A percentile compares a stretch with the other conserved stretches of the same genome.
Conservation (phyloP, 2,113 vertebrate genomes). For the Oenanthe melanoleuca region DNA sequence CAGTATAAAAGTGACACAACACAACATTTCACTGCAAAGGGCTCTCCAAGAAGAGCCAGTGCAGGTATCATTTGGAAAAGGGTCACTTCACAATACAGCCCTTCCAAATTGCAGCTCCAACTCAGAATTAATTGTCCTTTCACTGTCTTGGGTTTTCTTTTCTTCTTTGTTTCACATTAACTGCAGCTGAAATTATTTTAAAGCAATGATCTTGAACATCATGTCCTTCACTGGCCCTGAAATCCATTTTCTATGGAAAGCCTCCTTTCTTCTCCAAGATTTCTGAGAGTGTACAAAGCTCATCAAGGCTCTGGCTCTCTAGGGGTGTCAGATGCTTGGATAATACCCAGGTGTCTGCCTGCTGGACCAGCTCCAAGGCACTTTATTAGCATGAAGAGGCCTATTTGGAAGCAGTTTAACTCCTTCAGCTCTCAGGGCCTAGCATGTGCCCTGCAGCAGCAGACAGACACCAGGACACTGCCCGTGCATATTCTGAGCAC, state of each 20-base stretch:
- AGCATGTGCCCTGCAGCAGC: rapidly evolving
- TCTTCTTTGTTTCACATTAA: conserved; percentile 64
- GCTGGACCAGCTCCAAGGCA: conserved; percentile 49
- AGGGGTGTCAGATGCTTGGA: conserved; percentile 16
- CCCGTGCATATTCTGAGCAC: not conserved
- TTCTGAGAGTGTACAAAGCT: conserved; percentile 29
- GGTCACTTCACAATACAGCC: conserved; percentile 62
- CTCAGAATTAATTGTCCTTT: conserved; percentile 63
- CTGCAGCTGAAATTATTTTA: conserved; percentile 65
- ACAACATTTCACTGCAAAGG: not conserved
- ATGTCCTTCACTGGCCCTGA: conserved; percentile 69
- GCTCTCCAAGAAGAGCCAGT: not conserved
- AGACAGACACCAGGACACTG: rapidly evolving
- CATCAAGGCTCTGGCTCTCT: conserved; percentile 45
- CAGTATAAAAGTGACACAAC: not conserved
- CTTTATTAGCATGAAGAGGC: conserved; percentile 29
- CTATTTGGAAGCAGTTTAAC: conserved; percentile 35
- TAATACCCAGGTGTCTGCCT: conserved; percentile 52
- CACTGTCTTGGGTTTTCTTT: conserved; percentile 60
- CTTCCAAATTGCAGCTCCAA: conserved; percentile 57
- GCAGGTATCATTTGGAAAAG: not conserved
- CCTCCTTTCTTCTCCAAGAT: conserved; percentile 40
- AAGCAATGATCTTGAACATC: conserved; percentile 65
- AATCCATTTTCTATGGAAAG: conserved; percentile 56
- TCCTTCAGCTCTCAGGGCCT: not conserved